phyloP scores from a whole-genome alignment of 2,113 vertebrate species.

The Misgurnus mizolepis region DNA sequence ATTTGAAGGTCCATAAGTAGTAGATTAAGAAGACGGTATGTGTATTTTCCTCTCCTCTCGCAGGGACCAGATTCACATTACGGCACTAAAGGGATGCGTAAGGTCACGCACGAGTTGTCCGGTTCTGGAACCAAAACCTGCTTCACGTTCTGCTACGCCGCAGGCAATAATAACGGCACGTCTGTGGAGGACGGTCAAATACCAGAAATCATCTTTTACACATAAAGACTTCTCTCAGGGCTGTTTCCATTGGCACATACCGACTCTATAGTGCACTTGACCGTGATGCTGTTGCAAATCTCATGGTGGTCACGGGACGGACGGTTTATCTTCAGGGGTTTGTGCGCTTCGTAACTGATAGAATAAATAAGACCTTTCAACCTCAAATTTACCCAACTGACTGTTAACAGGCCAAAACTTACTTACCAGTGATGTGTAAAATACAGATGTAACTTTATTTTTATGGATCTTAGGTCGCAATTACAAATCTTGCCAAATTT shows the following conservation, averaged over 20 bases:
- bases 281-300: constrained; percentile 5
- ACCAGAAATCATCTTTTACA: constrained; percentile 98
- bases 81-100: constrained; percentile 95
- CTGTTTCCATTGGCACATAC: not conserved
- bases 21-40: not conserved
- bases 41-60: not conserved
- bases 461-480: not conserved
- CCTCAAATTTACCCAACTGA: constrained; percentile 33
- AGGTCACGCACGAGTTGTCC: constrained; percentile 93
- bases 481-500: not conserved
- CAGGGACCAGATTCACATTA: constrained; percentile 97
- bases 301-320: not conserved
- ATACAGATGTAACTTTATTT: constrained; percentile 8
- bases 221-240: constrained; percentile 73
- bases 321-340: not conserved
- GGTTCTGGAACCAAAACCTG: constrained; percentile 93
- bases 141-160: constrained; percentile 97
- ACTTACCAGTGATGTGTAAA: not conserved
- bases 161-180: constrained; percentile 97
- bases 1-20: no score
- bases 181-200: constrained; percentile 98
- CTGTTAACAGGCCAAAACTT: constrained; percentile 31
- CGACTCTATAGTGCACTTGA: constrained; percentile 31
- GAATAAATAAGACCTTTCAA: not conserved
- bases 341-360: constrained; percentile 24